phyloP scores from a whole-genome alignment of 2,113 vertebrate species.

The Nothocercus nigrocapillus region DNA sequence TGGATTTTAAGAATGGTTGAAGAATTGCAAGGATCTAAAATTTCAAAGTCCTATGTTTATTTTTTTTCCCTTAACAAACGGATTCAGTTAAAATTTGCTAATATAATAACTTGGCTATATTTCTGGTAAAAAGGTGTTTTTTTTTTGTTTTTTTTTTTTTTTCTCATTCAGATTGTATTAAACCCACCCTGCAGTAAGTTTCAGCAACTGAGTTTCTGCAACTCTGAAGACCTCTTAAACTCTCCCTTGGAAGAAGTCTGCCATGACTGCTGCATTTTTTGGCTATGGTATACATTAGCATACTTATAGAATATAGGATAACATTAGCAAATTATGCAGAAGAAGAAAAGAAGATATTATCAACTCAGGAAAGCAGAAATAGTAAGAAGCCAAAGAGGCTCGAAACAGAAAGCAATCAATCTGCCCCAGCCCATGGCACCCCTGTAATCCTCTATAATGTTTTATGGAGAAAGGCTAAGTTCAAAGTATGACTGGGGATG shows the following conservation, averaged over 20 bases:
- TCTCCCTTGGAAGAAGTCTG: not conserved
- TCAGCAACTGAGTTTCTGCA: not conserved
- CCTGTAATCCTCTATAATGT: not conserved
- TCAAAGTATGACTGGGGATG: not conserved
- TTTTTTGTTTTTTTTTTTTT: not conserved
- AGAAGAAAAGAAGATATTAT: not conserved
- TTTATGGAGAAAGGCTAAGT: not conserved
- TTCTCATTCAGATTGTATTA: not conserved
- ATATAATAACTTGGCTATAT: not conserved
- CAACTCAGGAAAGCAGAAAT: not conserved
- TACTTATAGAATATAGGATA: not conserved
- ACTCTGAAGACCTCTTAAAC: not conserved
- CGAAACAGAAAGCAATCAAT: not conserved
- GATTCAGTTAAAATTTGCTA: not conserved
- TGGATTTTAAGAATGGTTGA: not conserved
- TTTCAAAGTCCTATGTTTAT: not conserved
- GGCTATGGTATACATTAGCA: not conserved
- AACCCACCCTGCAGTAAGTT: not conserved
- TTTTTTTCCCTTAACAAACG: not conserved
- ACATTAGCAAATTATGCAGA: not conserved
- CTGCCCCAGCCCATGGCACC: not conserved
- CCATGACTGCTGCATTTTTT: not conserved
- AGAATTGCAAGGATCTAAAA: not conserved
- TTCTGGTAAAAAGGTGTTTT: not conserved
- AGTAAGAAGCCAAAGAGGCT: not conserved